phyloP scores from a whole-genome alignment of 2,797 vertebrate genomes.

The Siniperca scherzeri region DNA sequence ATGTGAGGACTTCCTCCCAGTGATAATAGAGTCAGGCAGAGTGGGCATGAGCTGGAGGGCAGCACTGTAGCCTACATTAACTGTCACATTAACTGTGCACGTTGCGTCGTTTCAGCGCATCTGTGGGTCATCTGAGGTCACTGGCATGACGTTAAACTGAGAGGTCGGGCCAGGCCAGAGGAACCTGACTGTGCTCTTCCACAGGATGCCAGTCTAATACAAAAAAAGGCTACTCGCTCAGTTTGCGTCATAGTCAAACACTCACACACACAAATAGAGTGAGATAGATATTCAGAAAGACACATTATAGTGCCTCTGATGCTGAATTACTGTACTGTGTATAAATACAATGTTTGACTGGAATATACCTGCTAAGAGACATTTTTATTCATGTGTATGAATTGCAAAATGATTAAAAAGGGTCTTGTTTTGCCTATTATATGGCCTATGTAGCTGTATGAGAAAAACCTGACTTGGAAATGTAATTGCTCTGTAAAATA shows the following conservation, averaged over 20 bases:
- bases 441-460: constrained; percentile 11
- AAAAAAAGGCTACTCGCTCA: constrained; percentile 8
- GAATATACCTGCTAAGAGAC: constrained; percentile 35
- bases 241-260: constrained; percentile 41
- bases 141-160: constrained; percentile 41
- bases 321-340: constrained; percentile 29
- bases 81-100: constrained; percentile 35
- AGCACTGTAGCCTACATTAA: constrained; percentile 24
- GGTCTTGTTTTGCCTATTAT: constrained; percentile 15
- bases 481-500: constrained; percentile 12
- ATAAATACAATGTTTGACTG: constrained; percentile 16
- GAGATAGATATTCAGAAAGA: constrained; percentile 31
- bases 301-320: constrained; percentile 25
- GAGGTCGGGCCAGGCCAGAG: constrained; percentile 33
- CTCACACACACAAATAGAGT: constrained; percentile 20
- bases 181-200: constrained; percentile 34
- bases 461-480: constrained; percentile 17
- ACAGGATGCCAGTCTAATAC: constrained; percentile 18
- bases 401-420: constrained; percentile 9
- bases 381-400: constrained; percentile 12
- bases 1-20: constrained; percentile 23
- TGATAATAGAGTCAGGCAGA: constrained; percentile 27
- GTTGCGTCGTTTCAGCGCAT: constrained; percentile 30
- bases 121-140: constrained; percentile 57
- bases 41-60: constrained; percentile 12